A percentile compares a stretch with the other conserved stretches of the same genome.
Conservation (phyloP, 2,888 invertebrate genomes). For the Venustoraphidia nigricollis region DNA sequence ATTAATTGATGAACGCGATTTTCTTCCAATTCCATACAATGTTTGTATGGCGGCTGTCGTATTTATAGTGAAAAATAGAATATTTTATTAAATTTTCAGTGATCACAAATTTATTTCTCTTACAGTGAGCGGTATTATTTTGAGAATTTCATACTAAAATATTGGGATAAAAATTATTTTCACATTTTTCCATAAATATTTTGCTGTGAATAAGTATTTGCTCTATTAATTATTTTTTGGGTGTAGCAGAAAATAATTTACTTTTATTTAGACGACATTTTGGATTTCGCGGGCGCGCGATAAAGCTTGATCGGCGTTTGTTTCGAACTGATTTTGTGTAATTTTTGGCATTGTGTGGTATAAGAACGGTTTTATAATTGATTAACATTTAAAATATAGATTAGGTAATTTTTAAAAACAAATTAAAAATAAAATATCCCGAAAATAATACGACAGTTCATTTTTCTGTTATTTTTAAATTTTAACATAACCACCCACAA, state of each 20-base stretch:
- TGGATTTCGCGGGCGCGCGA: constrained; percentile 7
- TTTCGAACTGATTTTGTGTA: not conserved
- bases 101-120: not conserved
- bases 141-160: not conserved
- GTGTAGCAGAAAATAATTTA: constrained; percentile 1
- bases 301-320: not conserved
- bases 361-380: not conserved
- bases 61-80: not conserved
- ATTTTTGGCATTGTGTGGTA: not conserved
- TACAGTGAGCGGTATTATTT: not conserved
- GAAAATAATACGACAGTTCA: no score
- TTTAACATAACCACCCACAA: no score
- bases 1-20: constrained; percentile 21
- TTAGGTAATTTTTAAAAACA: not conserved
- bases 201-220: not conserved
- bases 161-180: not conserved
- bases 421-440: no score
- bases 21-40: constrained; percentile 13
- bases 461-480: no score
- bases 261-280: constrained; percentile 5
- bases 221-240: constrained; percentile 3
- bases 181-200: not conserved
- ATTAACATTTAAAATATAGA: not conserved
- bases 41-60: constrained; percentile 1
- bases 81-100: not conserved